Conservation (phyloP, 2,797 vertebrate genomes). For the Hapalemur alaotrensis region DNA sequence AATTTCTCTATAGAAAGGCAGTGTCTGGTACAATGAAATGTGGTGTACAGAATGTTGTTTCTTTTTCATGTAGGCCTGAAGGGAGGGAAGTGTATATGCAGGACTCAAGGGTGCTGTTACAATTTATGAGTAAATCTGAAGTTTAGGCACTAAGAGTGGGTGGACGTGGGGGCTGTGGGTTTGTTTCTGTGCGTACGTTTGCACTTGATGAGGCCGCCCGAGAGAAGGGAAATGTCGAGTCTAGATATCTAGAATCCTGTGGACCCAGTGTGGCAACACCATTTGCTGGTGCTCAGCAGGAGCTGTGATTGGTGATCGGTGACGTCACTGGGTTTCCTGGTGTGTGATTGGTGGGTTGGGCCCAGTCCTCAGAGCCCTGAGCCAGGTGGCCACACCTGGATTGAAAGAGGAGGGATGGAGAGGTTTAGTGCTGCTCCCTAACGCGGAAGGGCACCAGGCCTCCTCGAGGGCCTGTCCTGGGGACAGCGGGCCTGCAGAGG, state of each 20-base stretch:
- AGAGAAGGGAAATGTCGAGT: background rate
- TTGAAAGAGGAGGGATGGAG: background rate
- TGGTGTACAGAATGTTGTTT: background rate
- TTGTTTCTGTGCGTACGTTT: background rate
- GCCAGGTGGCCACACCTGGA: background rate
- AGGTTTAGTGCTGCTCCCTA: background rate
- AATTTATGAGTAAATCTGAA: background rate
- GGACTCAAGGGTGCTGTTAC: background rate
- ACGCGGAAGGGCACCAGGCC: too few species aligned
- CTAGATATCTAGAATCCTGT: background rate
- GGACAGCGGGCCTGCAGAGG: background rate
- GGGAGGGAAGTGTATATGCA: background rate
- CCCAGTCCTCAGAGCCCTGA: background rate
- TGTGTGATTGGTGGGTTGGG: background rate
- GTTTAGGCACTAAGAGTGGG: background rate
- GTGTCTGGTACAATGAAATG: background rate
- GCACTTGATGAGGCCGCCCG: background rate
- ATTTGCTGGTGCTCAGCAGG: background rate
- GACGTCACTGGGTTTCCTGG: conserved; percentile 47
- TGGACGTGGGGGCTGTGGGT: background rate
- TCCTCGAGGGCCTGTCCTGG: too few species aligned
- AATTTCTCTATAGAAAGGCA: background rate
- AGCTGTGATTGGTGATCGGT: background rate
- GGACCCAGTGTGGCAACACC: background rate
- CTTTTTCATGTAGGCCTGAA: background rate